These are phyloP conservation scores for Pristionchus entomophagus DNA, from an alignment of 2,888 invertebrate species.

Conservation along the genomic window DNA sequence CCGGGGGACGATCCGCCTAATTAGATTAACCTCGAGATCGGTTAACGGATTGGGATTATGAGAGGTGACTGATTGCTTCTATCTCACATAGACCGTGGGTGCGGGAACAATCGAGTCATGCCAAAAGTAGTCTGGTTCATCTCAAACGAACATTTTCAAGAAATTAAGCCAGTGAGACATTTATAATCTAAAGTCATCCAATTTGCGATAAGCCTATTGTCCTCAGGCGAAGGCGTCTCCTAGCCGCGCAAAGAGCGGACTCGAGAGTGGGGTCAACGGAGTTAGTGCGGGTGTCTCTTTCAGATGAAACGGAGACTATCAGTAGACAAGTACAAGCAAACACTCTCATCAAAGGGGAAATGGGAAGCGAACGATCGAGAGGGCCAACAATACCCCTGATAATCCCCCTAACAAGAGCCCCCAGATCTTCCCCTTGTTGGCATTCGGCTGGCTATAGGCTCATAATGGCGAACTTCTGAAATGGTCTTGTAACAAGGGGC, in stretches of 20 bases:
- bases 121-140: no score
- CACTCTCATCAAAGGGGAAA: slow-evolving; percentile 9
- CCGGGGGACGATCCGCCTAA: slow-evolving; percentile 2
- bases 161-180: no score
- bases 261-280: background rate
- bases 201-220: background rate
- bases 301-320: slow-evolving; percentile 38
- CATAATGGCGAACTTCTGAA: no score
- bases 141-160: no score
- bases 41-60: slow-evolving; percentile 24
- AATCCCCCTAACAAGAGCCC: background rate
- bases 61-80: background rate
- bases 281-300: slow-evolving; percentile 36
- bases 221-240: background rate
- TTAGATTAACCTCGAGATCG: background rate
- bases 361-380: background rate
- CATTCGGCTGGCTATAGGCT: background rate
- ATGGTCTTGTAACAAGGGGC: no score
- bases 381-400: slow-evolving; percentile 11
- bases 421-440: background rate
- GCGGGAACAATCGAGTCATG: no score
- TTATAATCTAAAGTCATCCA: background rate
- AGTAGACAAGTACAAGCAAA: slow-evolving; percentile 46
- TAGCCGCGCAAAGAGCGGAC: background rate
- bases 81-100: no score